These are phyloP conservation scores for Thunnus albacares DNA, from an alignment of 2,797 vertebrate genomes.

Conservation along the genomic window DNA sequence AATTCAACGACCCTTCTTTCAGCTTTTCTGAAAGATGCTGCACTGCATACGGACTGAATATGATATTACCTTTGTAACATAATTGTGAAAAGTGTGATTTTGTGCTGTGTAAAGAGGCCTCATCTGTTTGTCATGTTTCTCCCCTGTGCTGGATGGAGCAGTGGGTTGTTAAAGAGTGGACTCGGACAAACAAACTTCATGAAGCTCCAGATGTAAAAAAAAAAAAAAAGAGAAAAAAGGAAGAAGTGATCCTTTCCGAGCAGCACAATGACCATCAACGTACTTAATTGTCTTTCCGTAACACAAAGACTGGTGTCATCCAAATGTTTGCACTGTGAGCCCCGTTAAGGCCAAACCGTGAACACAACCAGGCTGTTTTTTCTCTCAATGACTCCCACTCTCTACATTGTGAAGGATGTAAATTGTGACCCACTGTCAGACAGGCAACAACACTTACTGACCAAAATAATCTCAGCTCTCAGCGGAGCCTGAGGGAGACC, in stretches of 20 bases:
- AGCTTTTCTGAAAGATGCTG: conserved; percentile 56
- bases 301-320: conserved; percentile 59
- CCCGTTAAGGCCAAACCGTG: conserved; percentile 38
- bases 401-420: conserved; percentile 66
- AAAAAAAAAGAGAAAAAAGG: neutral
- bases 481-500: conserved; percentile 66
- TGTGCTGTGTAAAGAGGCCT: conserved; percentile 67
- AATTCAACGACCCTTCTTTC: conserved; percentile 38
- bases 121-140: conserved; percentile 31
- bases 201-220: conserved; percentile 18
- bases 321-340: conserved; percentile 73
- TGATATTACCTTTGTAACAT: conserved; percentile 66
- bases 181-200: conserved; percentile 31
- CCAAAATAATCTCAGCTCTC: conserved; percentile 75
- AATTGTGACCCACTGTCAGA: conserved; percentile 67
- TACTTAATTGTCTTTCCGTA: conserved; percentile 47
- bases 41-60: conserved; percentile 43
- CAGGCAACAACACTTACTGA: conserved; percentile 70
- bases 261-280: conserved; percentile 51
- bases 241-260: conserved; percentile 6
- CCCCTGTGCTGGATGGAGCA: conserved; percentile 51
- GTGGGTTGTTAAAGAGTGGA: conserved; percentile 46
- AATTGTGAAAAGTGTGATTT: conserved; percentile 69
- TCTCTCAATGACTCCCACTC: conserved; percentile 60
- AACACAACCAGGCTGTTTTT: conserved; percentile 52